Evolutionary conservation across 2,888 invertebrate species (phyloP).

Genomic region (Herminia tarsipennalis): DNA sequence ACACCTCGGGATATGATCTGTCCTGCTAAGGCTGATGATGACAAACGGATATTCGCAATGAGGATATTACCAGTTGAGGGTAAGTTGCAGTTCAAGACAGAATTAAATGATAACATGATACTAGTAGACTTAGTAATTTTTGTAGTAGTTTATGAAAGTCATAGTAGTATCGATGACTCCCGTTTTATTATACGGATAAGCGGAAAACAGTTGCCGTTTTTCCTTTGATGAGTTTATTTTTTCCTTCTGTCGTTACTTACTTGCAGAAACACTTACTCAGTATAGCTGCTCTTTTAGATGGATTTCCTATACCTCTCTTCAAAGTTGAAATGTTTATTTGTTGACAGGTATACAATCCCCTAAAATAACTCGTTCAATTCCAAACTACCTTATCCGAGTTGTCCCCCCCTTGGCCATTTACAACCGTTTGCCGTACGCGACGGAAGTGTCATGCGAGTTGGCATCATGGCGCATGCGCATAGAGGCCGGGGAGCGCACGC

Average conservation of each 20-base stretch:
- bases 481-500: constrained; percentile 90
- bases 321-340: neutral
- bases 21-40: constrained; percentile 86
- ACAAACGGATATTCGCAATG: constrained; percentile 88
- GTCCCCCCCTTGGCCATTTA: constrained; percentile 90
- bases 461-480: constrained; percentile 78
- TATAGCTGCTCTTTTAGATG: no score
- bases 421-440: constrained; percentile 91
- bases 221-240: no score
- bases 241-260: no score
- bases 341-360: constrained; percentile 68
- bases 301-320: neutral
- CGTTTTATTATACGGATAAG: no score
- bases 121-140: no score
- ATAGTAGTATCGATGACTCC: no score
- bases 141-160: no score
- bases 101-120: no score
- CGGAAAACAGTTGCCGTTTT: no score
- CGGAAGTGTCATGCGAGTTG: constrained; percentile 37
- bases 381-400: constrained; percentile 90
- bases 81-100: no score
- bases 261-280: no score
- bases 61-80: constrained; percentile 86
- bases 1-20: constrained; percentile 89
- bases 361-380: constrained; percentile 83